phyloP scores from a whole-genome alignment of 2,113 vertebrate species.

The Xyrauchen texanus region DNA sequence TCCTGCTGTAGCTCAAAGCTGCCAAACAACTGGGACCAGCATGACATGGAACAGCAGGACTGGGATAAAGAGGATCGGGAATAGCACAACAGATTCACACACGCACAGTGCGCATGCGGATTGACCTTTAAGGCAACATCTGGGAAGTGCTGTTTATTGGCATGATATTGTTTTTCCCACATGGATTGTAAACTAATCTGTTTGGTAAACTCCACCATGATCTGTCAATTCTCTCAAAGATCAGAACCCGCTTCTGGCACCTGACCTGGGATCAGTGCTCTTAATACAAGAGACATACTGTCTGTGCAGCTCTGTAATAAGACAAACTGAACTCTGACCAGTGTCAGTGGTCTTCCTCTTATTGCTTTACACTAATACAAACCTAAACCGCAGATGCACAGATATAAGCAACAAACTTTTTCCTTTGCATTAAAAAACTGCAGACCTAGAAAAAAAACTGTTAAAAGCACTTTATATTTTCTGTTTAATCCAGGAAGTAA shows the following conservation, averaged over 20 bases:
- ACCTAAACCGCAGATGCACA: background rate
- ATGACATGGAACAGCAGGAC: slow-evolving; percentile 32
- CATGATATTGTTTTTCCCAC: slow-evolving; percentile 41
- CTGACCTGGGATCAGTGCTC: slow-evolving; percentile 37
- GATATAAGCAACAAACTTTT: slow-evolving; percentile 4
- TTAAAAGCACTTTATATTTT: background rate
- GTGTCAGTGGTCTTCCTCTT: slow-evolving; percentile 11
- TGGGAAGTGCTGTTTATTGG: slow-evolving; percentile 36
- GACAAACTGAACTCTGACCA: slow-evolving; percentile 26
- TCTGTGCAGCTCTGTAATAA: background rate
- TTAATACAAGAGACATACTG: slow-evolving; percentile 4
- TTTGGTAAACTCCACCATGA: slow-evolving; percentile 35
- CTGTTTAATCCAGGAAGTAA: too few species aligned
- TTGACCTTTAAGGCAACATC: slow-evolving; percentile 50
- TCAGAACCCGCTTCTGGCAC: slow-evolving; percentile 22
- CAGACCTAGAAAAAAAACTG: background rate
- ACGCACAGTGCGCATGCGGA: slow-evolving; percentile 29
- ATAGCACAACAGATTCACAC: slow-evolving; percentile 18
- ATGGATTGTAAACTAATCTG: slow-evolving; percentile 37
- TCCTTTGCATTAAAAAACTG: slow-evolving; percentile 1
- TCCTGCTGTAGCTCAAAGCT: slow-evolving; percentile 36
- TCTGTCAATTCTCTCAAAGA: slow-evolving; percentile 36
- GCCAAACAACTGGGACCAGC: slow-evolving; percentile 41
- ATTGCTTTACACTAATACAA: slow-evolving; percentile 5
- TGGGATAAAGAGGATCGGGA: slow-evolving; percentile 23